A percentile compares a stretch with the other conserved stretches of the same genome.
Conservation (phyloP, 2,888 invertebrate species). For the Dorcus parallelipipedus region DNA sequence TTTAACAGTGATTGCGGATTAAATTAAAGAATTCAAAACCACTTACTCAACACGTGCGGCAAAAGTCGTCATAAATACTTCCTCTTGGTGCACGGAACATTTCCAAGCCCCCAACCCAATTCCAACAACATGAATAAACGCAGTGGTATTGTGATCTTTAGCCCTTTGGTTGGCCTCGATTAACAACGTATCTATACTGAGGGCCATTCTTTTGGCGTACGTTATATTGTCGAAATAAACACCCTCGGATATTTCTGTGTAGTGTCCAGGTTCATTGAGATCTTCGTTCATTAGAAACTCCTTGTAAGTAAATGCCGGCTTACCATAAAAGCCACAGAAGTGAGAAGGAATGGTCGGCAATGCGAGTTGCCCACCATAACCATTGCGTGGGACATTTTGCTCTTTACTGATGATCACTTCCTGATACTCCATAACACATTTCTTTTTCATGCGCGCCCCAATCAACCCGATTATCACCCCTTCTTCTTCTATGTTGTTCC, state of each 20-base stretch:
- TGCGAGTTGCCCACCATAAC: conserved; percentile 3
- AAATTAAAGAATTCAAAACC: not conserved
- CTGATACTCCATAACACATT: conserved; percentile 59
- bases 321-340: conserved; percentile 10
- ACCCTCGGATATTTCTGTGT: conserved; percentile 23
- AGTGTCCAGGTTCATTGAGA: conserved; percentile 8
- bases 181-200: conserved; percentile 46
- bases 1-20: not conserved
- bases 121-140: conserved; percentile 46
- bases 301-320: conserved; percentile 5
- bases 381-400: conserved; percentile 11
- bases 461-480: conserved; percentile 54
- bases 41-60: conserved; percentile 22
- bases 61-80: conserved; percentile 33
- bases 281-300: conserved; percentile 10
- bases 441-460: conserved; percentile 55
- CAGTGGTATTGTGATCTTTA: conserved; percentile 43
- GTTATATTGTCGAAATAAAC: conserved; percentile 43
- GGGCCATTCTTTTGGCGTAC: conserved; percentile 43
- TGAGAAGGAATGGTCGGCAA: conserved; percentile 3
- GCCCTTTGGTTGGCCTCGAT: conserved; percentile 48
- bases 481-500: conserved; percentile 44
- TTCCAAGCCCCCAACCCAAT: conserved; percentile 38
- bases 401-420: conserved; percentile 49
- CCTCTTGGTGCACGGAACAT: conserved; percentile 30